Percentiles rank a stretch among this genome's conserved stretches.
Conservation (phyloP, 1,140 invertebrate genomes). For the Drosophila littoralis region DNA sequence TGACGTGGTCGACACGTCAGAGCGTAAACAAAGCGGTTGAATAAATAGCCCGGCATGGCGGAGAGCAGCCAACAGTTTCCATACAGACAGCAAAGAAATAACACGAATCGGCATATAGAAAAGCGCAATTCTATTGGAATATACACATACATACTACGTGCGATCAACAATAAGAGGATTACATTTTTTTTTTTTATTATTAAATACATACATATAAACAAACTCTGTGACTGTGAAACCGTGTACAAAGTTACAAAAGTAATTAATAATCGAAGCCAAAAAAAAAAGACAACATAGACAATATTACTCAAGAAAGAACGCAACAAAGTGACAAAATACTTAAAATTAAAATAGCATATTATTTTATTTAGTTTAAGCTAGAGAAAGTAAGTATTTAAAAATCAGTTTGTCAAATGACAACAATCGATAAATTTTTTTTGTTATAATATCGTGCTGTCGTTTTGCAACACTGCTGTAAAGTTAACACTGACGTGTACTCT, state of each 20-base stretch:
- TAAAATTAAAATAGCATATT: constrained; percentile 36
- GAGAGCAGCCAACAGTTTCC: constrained; percentile 70
- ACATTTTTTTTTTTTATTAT: constrained; percentile 28
- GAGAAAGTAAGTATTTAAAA: constrained; percentile 72
- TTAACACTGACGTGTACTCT: constrained; percentile 70
- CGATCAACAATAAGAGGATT: constrained; percentile 40
- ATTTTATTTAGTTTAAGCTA: constrained; percentile 60
- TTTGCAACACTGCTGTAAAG: constrained; percentile 53
- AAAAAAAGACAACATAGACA: constrained; percentile 69
- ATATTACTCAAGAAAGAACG: constrained; percentile 28
- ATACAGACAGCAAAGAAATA: constrained; percentile 72
- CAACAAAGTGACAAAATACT: constrained; percentile 59
- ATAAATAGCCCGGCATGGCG: constrained; percentile 63
- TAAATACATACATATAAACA: constrained; percentile 8
- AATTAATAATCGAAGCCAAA: constrained; percentile 61
- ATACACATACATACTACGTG: constrained; percentile 40
- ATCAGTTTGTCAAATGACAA: constrained; percentile 10
- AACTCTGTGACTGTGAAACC: constrained; percentile 56
- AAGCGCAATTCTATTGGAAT: constrained; percentile 29
- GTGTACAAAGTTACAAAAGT: constrained; percentile 37
- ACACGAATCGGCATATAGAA: constrained; percentile 50
- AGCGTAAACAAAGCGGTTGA: constrained; percentile 28
- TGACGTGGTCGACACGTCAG: constrained; percentile 74
- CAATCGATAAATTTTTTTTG: constrained; percentile 34
- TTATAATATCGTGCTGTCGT: not conserved